phyloP scores from a whole-genome alignment of 2,888 invertebrate species.

The Panopea generosa region DNA sequence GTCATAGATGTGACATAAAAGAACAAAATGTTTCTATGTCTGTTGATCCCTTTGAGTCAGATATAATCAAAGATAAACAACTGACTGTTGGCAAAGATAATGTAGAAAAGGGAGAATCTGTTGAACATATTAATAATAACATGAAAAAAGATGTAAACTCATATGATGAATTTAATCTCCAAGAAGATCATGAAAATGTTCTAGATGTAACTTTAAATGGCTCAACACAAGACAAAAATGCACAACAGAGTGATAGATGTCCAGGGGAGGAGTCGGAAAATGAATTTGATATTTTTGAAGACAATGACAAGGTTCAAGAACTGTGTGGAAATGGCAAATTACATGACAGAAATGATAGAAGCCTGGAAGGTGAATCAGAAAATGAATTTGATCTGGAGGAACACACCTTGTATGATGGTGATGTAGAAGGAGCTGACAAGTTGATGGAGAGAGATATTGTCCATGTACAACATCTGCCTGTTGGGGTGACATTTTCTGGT shows the following conservation, averaged over 20 bases:
- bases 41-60: not conserved
- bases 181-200: too few species aligned
- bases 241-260: too few species aligned
- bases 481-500: conserved; percentile 17
- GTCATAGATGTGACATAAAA: too few species aligned
- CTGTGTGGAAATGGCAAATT: too few species aligned
- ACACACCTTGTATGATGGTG: conserved; percentile 48
- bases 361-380: conserved; percentile 25
- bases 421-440: conserved; percentile 40
- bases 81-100: too few species aligned
- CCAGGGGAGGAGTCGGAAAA: conserved; percentile 8
- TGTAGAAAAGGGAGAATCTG: too few species aligned
- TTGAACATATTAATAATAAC: too few species aligned
- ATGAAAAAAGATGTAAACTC: too few species aligned
- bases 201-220: too few species aligned
- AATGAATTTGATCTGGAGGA: conserved; percentile 49
- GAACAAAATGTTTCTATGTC: not conserved
- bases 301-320: too few species aligned
- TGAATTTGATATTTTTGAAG: conserved; percentile 6
- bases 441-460: conserved; percentile 24
- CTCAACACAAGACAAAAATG: too few species aligned
- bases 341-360: not conserved
- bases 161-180: too few species aligned
- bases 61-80: not conserved
- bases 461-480: not conserved